These are phyloP conservation scores for Frankliniella fusca DNA, from an alignment of 2,888 invertebrate genomes.

Conservation along the genomic window DNA sequence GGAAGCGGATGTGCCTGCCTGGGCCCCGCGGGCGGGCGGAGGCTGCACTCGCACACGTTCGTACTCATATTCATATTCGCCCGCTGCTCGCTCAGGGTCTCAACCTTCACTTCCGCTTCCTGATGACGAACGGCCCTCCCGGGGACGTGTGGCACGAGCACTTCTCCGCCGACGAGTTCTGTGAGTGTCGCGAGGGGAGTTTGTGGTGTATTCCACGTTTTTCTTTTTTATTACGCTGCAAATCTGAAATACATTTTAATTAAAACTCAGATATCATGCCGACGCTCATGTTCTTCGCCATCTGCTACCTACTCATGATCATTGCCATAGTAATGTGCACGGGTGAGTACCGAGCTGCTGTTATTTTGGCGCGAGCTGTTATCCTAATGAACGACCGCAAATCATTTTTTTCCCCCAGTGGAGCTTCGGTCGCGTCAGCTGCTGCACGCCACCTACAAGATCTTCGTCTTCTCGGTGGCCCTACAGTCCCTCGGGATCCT, in stretches of 20 bases:
- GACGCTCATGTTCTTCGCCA: conserved; percentile 68
- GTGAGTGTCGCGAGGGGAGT: conserved; percentile 55
- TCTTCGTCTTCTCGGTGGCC: conserved; percentile 69
- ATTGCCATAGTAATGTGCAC: conserved; percentile 67
- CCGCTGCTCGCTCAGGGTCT: conserved; percentile 58
- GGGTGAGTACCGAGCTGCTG: conserved; percentile 45
- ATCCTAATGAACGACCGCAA: too few species aligned
- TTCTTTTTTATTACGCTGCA: too few species aligned
- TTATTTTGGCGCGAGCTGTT: too few species aligned
- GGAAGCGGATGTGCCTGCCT: background rate
- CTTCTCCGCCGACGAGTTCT: conserved; percentile 92
- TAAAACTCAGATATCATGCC: conserved; percentile 72
- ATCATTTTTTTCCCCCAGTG: conserved; percentile 49
- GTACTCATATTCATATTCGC: background rate
- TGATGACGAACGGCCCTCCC: conserved; percentile 81
- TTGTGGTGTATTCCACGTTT: background rate
- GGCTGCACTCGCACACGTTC: background rate
- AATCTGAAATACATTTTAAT: too few species aligned
- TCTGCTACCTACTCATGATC: conserved; percentile 67
- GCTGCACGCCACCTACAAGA: conserved; percentile 81
- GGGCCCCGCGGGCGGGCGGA: background rate
- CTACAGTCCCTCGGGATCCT: conserved; percentile 68
- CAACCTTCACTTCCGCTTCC: conserved; percentile 70
- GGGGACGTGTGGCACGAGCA: conserved; percentile 82
- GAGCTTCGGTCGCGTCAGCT: conserved; percentile 74